Conservation (phyloP, 2,797 vertebrate genomes). For the Cyclura pinguis region DNA sequence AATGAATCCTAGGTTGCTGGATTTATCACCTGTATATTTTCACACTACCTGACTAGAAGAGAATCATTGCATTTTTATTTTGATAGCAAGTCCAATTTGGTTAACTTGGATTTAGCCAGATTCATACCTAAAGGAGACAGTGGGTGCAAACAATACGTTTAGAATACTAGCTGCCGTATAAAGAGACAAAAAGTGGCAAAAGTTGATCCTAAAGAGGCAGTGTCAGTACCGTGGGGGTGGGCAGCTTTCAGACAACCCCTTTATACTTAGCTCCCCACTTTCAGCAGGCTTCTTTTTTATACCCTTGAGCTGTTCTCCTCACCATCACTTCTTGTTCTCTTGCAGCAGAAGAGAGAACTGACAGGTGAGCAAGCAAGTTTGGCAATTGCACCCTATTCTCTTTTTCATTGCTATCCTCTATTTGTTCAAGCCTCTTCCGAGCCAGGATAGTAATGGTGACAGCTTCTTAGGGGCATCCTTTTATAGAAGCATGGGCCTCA, state of each 20-base stretch:
- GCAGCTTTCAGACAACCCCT: background rate
- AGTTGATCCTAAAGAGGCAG: background rate
- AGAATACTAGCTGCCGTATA: background rate
- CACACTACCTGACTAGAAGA: background rate
- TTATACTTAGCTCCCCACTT: background rate
- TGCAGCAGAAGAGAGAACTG: background rate
- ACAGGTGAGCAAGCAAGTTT: background rate
- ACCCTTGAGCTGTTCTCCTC: background rate
- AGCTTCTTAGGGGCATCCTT: background rate
- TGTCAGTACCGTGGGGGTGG: background rate
- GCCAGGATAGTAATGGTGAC: background rate
- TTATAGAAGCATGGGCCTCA: too few species aligned
- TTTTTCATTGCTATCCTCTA: background rate
- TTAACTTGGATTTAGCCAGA: background rate
- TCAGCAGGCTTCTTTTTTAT: background rate
- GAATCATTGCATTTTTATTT: background rate
- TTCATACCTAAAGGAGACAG: background rate
- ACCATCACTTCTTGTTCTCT: background rate
- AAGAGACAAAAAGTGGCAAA: background rate
- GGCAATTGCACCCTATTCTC: background rate
- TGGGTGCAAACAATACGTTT: background rate
- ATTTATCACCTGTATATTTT: background rate
- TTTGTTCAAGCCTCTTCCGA: background rate
- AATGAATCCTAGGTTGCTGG: background rate
- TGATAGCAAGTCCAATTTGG: rapidly evolving